Evolutionary conservation across 2,113 vertebrate species (phyloP).

Genomic region (Thunnus thynnus): DNA sequence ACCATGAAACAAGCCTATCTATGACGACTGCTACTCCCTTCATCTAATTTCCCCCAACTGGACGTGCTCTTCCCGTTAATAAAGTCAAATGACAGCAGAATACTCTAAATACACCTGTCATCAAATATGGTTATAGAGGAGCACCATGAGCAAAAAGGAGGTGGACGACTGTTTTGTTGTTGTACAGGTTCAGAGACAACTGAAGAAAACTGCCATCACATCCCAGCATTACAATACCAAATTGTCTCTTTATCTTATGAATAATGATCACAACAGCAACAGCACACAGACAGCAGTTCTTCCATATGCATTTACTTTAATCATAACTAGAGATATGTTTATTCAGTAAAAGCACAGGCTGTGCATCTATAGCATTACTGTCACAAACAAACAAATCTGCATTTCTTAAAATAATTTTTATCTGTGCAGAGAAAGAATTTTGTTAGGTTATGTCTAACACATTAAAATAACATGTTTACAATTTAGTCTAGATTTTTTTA

Average conservation of each 20-base stretch:
- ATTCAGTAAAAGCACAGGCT: conserved; percentile 13
- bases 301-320: conserved; percentile 4
- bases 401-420: neutral
- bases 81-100: conserved; percentile 40
- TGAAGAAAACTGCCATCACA: conserved; percentile 37
- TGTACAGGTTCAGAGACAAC: conserved; percentile 35
- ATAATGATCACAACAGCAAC: conserved; percentile 33
- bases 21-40: conserved; percentile 60
- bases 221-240: conserved; percentile 7
- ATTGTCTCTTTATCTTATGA: conserved; percentile 18
- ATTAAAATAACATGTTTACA: conserved; percentile 14
- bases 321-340: conserved; percentile 5
- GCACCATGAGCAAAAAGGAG: conserved; percentile 25
- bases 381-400: conserved; percentile 15
- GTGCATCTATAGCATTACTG: neutral
- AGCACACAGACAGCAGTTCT: conserved; percentile 18
- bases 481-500: conserved; percentile 7
- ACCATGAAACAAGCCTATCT: conserved; percentile 71
- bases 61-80: conserved; percentile 52
- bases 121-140: conserved; percentile 55
- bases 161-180: conserved; percentile 33
- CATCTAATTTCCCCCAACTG: conserved; percentile 59
- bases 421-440: conserved; percentile 12
- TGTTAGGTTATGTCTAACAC: neutral
- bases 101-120: conserved; percentile 59